Base-by-base conservation (phyloP, 2,113 vertebrate genomes). In the Henicopernis longicauda region DNA sequence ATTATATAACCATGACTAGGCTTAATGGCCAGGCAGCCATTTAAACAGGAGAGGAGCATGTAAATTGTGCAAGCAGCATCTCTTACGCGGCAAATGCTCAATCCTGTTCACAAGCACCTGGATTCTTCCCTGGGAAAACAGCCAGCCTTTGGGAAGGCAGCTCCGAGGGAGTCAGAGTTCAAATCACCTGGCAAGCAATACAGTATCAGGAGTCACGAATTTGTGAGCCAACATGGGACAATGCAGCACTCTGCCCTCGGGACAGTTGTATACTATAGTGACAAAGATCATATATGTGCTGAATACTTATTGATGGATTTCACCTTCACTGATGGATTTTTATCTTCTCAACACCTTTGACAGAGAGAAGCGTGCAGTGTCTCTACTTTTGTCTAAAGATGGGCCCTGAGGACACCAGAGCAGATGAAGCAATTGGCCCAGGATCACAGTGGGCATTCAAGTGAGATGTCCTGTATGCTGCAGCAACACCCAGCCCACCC, bases 1-100 rank as follows among this genome's bases (percentile, higher is more conserved):
- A 97, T 97, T 97, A 96, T 95, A 95, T 91, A 93, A 94, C 96
- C 85, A 92, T 93, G 95, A 91, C 74, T 36, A 57, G 79, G 82
- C 47, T 94, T 95, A 95, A 91, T 83, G 94, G 92, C 66, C 94
- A 69, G 67, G 81, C 89, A 94, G 87, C 57, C 93, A 94, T 94
- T 96, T 97, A 97, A 97, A 82, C 93, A 95, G 59, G 71, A 93
- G 63, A 86, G 55, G 29, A 88, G 63, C 3, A 0, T 67, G 85
- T 92, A 95, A 95, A 96, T 57, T 1, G 3, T 31, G 49, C 78
- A 42, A 84, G 81, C 49, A 42, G n/a, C 55, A 62, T 55, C 82
- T 74, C 70, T 82, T 21, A 58, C 0, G 0, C 42, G 40, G 67
- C n/a, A 50, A 82, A 91, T 11, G 50, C 29, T 67, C 63, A 32